Percentiles rank a stretch among this genome's conserved stretches.
These are phyloP conservation scores for Eucidaris tribuloides DNA, from an alignment of 35 echinoderm and acorn worm genomes.

Conservation along the genomic window DNA sequence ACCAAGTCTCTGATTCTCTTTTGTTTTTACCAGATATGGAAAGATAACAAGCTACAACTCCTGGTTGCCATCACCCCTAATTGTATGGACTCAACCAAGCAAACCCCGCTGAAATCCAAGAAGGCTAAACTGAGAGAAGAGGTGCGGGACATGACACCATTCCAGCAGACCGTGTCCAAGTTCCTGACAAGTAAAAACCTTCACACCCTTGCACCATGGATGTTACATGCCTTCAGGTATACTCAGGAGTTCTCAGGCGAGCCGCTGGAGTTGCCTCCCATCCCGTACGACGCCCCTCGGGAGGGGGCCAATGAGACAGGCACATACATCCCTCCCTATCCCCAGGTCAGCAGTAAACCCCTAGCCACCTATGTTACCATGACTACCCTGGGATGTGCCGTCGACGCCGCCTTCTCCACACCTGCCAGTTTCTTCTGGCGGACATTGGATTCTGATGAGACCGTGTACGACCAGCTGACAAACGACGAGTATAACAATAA, in stretches of 20 bases:
- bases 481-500: conserved; percentile 42
- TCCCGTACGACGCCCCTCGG: background rate
- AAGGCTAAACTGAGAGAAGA: conserved; percentile 31
- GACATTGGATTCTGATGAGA: conserved; percentile 68
- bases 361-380: conserved; percentile 62
- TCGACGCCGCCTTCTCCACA: conserved; percentile 44
- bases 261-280: background rate
- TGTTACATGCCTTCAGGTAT: conserved; percentile 32
- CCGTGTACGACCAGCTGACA: conserved; percentile 5
- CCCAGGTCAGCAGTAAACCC: conserved; percentile 62
- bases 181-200: conserved; percentile 68
- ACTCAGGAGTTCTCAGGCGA: conserved; percentile 12
- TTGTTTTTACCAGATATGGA: background rate
- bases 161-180: conserved; percentile 55
- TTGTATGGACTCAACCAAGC: background rate
- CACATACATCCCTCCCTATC: conserved; percentile 68
- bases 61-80: conserved; percentile 64
- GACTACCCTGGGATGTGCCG: conserved; percentile 2
- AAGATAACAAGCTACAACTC: conserved; percentile 40
- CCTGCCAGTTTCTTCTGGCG: conserved; percentile 86
- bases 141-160: conserved; percentile 43
- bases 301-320: conserved; percentile 20
- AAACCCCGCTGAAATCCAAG: conserved; percentile 25
- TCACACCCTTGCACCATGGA: conserved; percentile 56
- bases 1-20: no score